Percentiles rank a stretch among this genome's conserved stretches.
phyloP scores from a whole-genome alignment of 2,113 vertebrate species.

The Catharus fuscescens region DNA sequence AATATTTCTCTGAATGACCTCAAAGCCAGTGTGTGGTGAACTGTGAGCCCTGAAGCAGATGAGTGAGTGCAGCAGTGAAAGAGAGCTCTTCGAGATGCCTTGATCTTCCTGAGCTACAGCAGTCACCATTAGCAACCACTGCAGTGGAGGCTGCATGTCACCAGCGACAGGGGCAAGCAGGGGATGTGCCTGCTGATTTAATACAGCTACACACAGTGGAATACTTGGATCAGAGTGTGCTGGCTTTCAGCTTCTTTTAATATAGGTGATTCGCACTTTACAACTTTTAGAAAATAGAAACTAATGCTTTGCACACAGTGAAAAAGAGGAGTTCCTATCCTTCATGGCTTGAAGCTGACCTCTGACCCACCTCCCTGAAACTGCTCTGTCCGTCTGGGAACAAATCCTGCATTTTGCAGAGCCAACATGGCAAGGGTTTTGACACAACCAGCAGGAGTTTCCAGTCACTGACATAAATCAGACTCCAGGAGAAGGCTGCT shows the following conservation, averaged over 20 bases:
- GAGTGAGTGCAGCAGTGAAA: accelerated
- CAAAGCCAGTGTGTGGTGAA: neutral
- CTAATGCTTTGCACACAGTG: neutral
- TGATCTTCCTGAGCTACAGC: neutral
- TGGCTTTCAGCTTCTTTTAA: neutral
- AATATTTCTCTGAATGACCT: neutral
- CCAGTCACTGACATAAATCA: neutral
- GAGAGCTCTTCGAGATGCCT: neutral
- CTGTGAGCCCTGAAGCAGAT: neutral
- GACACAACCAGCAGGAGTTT: neutral
- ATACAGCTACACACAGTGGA: neutral
- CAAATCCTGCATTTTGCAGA: neutral
- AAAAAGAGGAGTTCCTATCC: neutral
- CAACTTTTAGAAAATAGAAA: neutral
- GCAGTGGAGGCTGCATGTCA: neutral
- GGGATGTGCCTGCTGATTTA: neutral
- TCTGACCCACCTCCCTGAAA: neutral
- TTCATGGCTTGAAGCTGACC: neutral
- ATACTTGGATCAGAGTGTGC: neutral
- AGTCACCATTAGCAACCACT: neutral
- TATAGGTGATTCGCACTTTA: neutral
- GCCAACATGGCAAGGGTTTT: accelerated
- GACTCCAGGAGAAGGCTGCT: neutral
- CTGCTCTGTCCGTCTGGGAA: neutral
- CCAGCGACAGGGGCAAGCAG: neutral